Evolutionary conservation across 2,888 invertebrate genomes (phyloP), one percentile per base, ranked within the genome.

Genomic region (Pachycephus smyrnensis): DNA sequence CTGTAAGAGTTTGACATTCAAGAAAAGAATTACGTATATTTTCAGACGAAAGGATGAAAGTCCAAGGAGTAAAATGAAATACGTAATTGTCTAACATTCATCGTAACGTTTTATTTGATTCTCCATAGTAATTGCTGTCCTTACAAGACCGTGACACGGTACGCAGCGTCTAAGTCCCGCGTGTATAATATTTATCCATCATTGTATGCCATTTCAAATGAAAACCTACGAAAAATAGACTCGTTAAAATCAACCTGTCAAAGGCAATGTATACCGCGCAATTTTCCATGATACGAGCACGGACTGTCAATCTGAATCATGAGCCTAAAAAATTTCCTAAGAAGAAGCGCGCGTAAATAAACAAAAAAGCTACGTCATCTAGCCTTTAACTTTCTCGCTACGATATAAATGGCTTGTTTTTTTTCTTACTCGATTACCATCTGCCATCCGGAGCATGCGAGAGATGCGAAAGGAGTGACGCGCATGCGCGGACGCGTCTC

Each of bases 21-120:
- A 40, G 15, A 40, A 15, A 4, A 15, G 15, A 40, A 15, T 40
- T 40, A 15, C 15, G 15, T 40, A 40, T 40, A 40, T 15, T 40
- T 40, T 40, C 4, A 4, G 15, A 40, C 15, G 15, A 40, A 15
- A 6, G 40, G 4, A 15, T 15, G 15, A 15, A 71, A 15, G 71
- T 9, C 11, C 32, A 32, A n/a, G 71, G 6, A n/a, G 0, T 32
- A 33, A n/a, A 37, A 15, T 37, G 40, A 33, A 36, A 69, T 77
- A 37, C 68, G 69, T 69, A 75, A 40, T 75, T 77, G 32, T 84
- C 87, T 86, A 88, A 89, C 86, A 88, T 90, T 86, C 85, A 89
- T 87, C 84, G 84, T 89, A 90, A 90, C 88, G 82, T 88, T 90
- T 90, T 90, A 90, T 90, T 90, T 90, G 89, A 89, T 90, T 90